Conservation (phyloP, 1,140 invertebrate genomes). For the Cyphomyrmex costatus region DNA sequence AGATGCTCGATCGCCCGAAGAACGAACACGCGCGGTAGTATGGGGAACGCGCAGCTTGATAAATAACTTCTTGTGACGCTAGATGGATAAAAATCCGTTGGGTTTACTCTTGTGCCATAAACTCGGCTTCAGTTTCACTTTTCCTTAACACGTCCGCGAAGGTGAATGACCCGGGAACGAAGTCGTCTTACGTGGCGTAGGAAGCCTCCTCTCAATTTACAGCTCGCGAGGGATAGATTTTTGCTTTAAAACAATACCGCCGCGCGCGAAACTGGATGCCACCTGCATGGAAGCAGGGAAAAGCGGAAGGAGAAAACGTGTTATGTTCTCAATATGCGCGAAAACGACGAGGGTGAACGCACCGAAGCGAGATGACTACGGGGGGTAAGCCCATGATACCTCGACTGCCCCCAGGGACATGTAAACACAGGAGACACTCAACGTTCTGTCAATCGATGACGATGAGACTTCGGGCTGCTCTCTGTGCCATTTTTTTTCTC, state of each 20-base stretch:
- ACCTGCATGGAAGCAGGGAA: conserved; percentile 15
- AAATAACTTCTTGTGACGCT: conserved; percentile 29
- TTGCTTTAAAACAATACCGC: conserved; percentile 85
- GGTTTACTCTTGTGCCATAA: conserved; percentile 64
- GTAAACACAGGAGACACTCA: conserved; percentile 82
- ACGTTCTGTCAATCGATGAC: conserved; percentile 80
- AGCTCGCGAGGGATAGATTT: conserved; percentile 84
- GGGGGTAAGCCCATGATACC: conserved; percentile 70
- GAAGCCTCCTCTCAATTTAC: conserved; percentile 81
- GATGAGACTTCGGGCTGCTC: conserved; percentile 51
- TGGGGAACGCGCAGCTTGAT: background rate
- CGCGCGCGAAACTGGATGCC: conserved; percentile 71
- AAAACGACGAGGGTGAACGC: conserved; percentile 60
- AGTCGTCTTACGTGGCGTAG: conserved; percentile 8
- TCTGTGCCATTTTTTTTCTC: conserved; percentile 7
- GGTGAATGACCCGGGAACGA: conserved; percentile 44
- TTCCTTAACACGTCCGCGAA: conserved; percentile 13
- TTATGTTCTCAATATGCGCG: conserved; percentile 80
- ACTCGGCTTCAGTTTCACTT: conserved; percentile 61
- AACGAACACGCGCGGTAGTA: background rate
- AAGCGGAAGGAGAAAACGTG: conserved; percentile 46
- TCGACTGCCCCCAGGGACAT: conserved; percentile 78
- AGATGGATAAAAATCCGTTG: conserved; percentile 41
- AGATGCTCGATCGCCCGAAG: conserved; percentile 5
- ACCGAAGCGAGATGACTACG: conserved; percentile 64